These are phyloP conservation scores for Drosophila eugracilis DNA, from an alignment of 1,140 invertebrate genomes.

Conservation along the genomic window DNA sequence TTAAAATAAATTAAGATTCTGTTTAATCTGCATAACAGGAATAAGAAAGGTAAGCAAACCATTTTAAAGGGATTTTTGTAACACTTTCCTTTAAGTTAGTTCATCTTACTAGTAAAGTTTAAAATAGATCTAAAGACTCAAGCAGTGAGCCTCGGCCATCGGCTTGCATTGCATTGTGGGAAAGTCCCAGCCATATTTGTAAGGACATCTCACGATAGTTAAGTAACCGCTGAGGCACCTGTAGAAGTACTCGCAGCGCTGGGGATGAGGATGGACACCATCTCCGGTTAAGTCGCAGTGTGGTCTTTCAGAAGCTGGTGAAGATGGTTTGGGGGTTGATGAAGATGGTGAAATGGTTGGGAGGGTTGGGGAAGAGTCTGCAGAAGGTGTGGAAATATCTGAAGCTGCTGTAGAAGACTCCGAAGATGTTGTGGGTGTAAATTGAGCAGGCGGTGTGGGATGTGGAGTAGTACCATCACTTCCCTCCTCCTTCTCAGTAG, in stretches of 20 bases:
- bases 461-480: background rate
- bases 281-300: slow-evolving; percentile 49
- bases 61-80: no score
- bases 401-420: background rate
- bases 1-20: no score
- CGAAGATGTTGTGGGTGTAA: background rate
- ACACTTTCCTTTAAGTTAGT: no score
- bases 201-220: slow-evolving; percentile 72
- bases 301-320: slow-evolving; percentile 32
- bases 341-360: background rate
- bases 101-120: no score
- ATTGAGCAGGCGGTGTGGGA: background rate
- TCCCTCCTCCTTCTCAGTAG: background rate
- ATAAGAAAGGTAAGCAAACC: no score
- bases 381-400: background rate
- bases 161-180: slow-evolving; percentile 55
- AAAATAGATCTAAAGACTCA: background rate
- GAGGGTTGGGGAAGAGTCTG: background rate
- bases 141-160: slow-evolving; percentile 48
- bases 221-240: slow-evolving; percentile 65
- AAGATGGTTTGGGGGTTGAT: background rate
- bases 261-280: slow-evolving; percentile 58
- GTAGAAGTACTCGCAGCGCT: slow-evolving; percentile 76
- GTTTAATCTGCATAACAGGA: no score
- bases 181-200: slow-evolving; percentile 66